Evolutionary conservation across 2,113 vertebrate genomes (phyloP).

Genomic region (Aramus guarauna): DNA sequence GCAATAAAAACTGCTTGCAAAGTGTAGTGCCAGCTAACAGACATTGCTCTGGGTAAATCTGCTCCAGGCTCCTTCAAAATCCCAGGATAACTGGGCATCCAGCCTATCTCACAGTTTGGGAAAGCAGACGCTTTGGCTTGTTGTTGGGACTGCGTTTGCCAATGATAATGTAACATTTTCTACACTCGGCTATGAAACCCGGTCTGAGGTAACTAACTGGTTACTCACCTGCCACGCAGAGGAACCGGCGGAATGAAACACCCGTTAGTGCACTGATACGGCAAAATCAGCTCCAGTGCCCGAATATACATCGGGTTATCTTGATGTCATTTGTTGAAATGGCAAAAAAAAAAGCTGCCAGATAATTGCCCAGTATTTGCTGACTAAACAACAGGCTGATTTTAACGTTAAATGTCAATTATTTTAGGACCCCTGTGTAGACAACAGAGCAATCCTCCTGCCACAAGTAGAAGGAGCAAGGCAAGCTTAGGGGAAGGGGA

Average conservation of each 20-base stretch:
- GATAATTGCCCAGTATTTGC: neutral
- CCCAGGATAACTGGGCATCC: neutral
- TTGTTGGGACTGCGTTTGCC: too few species aligned
- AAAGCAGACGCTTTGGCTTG: neutral
- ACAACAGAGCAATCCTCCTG: neutral
- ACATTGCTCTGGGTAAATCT: neutral
- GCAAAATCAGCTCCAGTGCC: neutral
- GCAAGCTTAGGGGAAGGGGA: neutral
- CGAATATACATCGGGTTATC: rapidly evolving
- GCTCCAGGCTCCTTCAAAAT: neutral
- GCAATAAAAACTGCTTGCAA: neutral
- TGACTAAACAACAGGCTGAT: neutral
- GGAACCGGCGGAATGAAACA: neutral
- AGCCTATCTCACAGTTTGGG: rapidly evolving
- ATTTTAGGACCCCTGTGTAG: neutral
- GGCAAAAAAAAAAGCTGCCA: neutral
- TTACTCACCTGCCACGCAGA: neutral
- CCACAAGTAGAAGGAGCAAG: neutral
- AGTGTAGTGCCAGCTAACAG: neutral
- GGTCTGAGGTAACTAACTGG: rapidly evolving
- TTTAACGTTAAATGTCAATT: neutral
- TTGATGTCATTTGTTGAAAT: neutral
- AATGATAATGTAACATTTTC: neutral
- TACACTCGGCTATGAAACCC: rapidly evolving
- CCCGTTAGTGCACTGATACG: rapidly evolving